Evolutionary conservation across 2,888 invertebrate species (phyloP), one percentile per base, ranked within the genome.

Genomic region (Sinhomidia bicolor): DNA sequence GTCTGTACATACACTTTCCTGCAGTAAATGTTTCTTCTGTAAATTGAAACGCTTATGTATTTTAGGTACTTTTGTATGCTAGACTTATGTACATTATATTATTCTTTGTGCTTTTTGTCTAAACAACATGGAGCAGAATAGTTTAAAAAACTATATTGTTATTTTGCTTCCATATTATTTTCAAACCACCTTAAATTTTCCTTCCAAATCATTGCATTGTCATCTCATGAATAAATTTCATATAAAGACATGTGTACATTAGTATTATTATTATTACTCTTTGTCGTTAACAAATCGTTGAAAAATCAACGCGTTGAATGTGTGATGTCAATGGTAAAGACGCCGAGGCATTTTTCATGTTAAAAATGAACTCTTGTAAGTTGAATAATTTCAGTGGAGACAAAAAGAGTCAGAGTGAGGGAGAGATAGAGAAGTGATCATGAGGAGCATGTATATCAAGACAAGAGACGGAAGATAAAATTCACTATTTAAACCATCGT

Each of bases 401-500:
- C 20, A 32, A 23, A 74, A 26, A 29, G 65, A 65, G 32, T 14
- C 5, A 65, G 29, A 29, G 10, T 60, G 68, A 36, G 23, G 0
- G 26, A 9, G 60, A 26, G 60, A 20, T 20, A 20, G 44, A 14
- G 20, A 44, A 71, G 71, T 36, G 41, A 41, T 41, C 41, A 68
- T 17, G 68, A 41, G 20, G 41, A 41, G 68, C 29, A 23, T 65
- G 32, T 6, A 65, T 65, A 60, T 68, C 17, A 41, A 36, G 68
- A 68, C 68, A 26, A 74, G 54, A 78, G 78, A 54, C 51, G 54
- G 32, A 44, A 85, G 84, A 85, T 78, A 85, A 85, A 78, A 85
- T 62, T 60, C 23, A 65, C 41, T 85, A 85, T 41, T 85, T 85
- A 78, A 62, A 62, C 65, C 84, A 85, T 83, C 84, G 17, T 54